A percentile compares a stretch with the other conserved stretches of the same genome.
Conservation (phyloP, 1,140 invertebrate genomes). For the Cheumatopsyche charites region DNA sequence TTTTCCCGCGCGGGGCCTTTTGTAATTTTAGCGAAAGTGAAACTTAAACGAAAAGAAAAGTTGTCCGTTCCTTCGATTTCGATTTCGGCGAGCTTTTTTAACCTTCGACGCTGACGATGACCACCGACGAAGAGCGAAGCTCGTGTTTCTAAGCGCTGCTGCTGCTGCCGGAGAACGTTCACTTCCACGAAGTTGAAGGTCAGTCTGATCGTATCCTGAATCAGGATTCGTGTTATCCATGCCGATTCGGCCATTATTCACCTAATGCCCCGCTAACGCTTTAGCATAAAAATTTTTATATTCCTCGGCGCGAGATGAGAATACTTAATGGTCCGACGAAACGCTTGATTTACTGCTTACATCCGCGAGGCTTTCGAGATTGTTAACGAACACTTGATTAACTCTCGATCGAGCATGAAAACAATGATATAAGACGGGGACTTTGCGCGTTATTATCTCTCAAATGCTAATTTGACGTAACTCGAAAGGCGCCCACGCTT, state of each 20-base stretch:
- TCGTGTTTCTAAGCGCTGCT: background rate
- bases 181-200: conserved; percentile 17
- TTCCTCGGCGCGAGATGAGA: background rate
- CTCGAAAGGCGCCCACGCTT: background rate
- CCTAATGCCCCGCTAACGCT: conserved; percentile 22
- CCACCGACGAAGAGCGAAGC: no score
- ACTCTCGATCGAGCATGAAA: no score
- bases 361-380: no score
- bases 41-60: background rate
- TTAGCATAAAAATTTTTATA: conserved; percentile 22
- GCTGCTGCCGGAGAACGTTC: background rate
- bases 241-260: conserved; percentile 14
- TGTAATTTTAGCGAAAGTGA: background rate
- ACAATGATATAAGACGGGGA: no score
- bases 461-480: background rate
- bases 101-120: no score
- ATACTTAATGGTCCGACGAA: conserved; percentile 5
- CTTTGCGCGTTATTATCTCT: no score
- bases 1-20: background rate
- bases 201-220: background rate
- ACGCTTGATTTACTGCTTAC: no score
- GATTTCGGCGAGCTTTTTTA: background rate
- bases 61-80: background rate
- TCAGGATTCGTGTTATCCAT: conserved; percentile 10
- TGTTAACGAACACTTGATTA: no score